Base-by-base conservation (phyloP, 1,140 invertebrate genomes). In the Dreissena polymorpha region DNA sequence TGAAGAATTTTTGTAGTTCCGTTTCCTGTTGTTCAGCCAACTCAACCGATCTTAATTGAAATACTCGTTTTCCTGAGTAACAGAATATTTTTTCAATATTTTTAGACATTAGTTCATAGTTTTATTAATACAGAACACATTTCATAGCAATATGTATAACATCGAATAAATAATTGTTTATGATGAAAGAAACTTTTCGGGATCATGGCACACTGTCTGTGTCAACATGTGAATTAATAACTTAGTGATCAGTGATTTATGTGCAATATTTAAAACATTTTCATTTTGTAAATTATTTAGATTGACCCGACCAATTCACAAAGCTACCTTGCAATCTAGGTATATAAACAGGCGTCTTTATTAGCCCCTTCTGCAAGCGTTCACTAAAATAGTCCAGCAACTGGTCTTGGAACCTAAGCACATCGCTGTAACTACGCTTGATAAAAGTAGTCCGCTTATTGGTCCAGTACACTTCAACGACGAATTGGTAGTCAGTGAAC, bases 291-390 rank as follows among this genome's bases (percentile, higher is more conserved):
- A 5, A 60, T 60, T 60, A n/a, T 23, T 49, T 2, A 49, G 27
- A 49, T 14, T 71, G 27, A 68, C 18, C 16, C 27, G 3, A 18
- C 25, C 13, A 49, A 1, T 18, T 21, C 16, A n/a, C 0, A 57
- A 21, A 12, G 2, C 25, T 74, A 82, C 79, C 79, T 73, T 82
- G 57, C 65, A 82, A 55, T 55, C 72, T 82, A 21, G 79, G 79
- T 29, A 82, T 74, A 68, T 51, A 82, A 16, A 74, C 63, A 0
- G 79, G 79, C 25, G 70, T 16, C 65, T 74, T 82, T 8, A 82
- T 67, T 39, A 72, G 21, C 39, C 71, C 71, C 25, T 55, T 68
- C 6, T 82, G 57, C n/a, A 73, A 82, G 67, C 55, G 51, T 29
- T 67, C 57, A 21, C 25, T 82, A 68, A 50, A 82, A 68, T 82